phyloP scores from a whole-genome alignment of 2,113 vertebrate genomes.

The Onychorhynchus coronatus region DNA sequence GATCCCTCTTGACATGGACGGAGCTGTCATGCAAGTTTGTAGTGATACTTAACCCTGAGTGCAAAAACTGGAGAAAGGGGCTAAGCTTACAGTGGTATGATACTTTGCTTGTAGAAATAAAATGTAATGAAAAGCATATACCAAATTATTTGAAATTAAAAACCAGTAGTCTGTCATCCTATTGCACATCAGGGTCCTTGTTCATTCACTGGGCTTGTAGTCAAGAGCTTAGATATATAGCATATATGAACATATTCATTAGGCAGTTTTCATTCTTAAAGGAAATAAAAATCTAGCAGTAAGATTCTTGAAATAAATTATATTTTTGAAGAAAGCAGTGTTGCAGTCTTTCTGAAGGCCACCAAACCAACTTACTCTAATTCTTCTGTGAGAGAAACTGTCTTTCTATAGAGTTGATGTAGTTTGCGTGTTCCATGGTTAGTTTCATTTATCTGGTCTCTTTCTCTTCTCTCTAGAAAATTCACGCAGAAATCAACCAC shows the following conservation, averaged over 20 bases:
- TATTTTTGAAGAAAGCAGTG: not conserved
- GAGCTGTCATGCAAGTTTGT: fast-evolving
- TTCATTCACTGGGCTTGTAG: not conserved
- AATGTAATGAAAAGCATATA: not conserved
- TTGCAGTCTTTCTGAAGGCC: not conserved
- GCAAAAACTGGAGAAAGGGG: not conserved
- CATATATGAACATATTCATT: not conserved
- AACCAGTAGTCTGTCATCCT: not conserved
- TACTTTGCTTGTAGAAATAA: not conserved
- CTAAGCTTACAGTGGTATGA: not conserved
- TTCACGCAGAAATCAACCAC: not conserved
- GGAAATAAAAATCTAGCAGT: not conserved
- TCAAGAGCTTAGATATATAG: not conserved
- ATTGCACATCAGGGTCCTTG: not conserved
- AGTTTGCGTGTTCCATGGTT: not conserved
- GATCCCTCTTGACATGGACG: fast-evolving
- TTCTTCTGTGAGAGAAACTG: not conserved
- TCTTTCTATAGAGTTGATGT: not conserved
- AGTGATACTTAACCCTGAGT: not conserved
- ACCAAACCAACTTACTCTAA: not conserved
- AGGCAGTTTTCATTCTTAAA: not conserved
- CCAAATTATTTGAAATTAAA: not conserved
- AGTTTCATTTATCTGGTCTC: not conserved
- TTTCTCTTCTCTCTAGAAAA: not conserved
- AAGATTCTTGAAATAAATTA: not conserved